Evolutionary conservation across 2,888 invertebrate genomes (phyloP), one percentile per base, ranked within the genome.

Genomic region (Ptychoptera contaminata): DNA sequence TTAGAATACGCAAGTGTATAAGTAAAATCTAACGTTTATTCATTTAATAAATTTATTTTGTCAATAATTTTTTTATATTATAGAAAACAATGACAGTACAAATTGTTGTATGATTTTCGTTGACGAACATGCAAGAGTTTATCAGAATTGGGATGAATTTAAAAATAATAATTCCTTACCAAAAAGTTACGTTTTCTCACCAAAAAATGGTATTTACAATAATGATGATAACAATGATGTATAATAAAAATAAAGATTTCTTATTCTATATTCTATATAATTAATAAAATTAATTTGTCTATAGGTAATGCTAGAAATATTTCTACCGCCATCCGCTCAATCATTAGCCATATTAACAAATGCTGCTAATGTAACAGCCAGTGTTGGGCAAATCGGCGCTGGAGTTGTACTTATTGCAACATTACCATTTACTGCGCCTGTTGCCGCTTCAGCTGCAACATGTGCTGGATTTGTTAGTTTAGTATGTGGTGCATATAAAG

Each of bases 101-200:
- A 16, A 54, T 16, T 61, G 62, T 38, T 65, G 64, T 44, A 61
- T 61, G 57, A 44, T 65, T 49, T 57, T 55, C 53, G 48, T 63
- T 50, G 59, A 67, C 56, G 54, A 63, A 55, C 50, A 53, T 2
- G 61, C 60, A 2, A 60, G 71, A 5, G 67, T 67, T 1, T 72
- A 72, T 53, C 50, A 60, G 47, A 61, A 60, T 46, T 72, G 72
- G 72, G 45, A 50, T 0, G 54, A 61, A 10, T 72, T 64, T 53
- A 49, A 67, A 30, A 44, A 52, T 2, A 56, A 61, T 10, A 72
- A 72, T 54, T 61, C 63, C 43, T 55, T 70, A 29, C 63, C 65
- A 0, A 51, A 59, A 43, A 67, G 69, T 29, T 52, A 59, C 11
- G 65, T 72, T 62, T 55, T 68, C 39, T 57, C 67, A 1, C 72